Conservation (phyloP, 2,888 invertebrate species). For the Spisula subtruncata region DNA sequence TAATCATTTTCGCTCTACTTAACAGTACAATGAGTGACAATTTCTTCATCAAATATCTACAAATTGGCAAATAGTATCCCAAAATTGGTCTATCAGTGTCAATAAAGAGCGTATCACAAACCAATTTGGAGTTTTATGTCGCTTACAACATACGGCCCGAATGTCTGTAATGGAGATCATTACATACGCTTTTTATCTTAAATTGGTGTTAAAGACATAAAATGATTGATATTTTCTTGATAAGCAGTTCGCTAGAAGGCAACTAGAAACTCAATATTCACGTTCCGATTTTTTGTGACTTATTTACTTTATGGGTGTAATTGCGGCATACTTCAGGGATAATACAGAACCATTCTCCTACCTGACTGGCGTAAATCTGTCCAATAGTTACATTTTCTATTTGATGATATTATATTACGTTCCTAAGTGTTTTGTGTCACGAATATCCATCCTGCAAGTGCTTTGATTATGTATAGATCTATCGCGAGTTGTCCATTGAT, state of each 20-base stretch:
- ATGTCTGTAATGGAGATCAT: not conserved
- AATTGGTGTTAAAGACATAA: not conserved
- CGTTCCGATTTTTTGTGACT: not conserved
- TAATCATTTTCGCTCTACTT: not conserved
- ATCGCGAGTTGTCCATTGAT: too few species aligned
- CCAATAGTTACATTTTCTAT: too few species aligned
- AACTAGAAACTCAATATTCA: not conserved
- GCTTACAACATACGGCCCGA: not conserved
- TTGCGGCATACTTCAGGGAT: too few species aligned
- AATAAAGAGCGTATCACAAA: not conserved
- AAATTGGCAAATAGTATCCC: not conserved
- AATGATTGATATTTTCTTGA: not conserved
- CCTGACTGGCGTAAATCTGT: too few species aligned
- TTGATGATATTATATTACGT: too few species aligned
- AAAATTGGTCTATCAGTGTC: not conserved
- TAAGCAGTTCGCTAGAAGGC: not conserved
- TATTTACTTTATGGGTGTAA: too few species aligned
- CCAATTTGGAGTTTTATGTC: not conserved
- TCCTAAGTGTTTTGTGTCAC: too few species aligned
- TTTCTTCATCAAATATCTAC: not conserved
- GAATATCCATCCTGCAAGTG: too few species aligned
- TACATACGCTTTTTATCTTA: not conserved
- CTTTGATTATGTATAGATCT: too few species aligned
- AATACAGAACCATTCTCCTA: too few species aligned
- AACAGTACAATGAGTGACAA: not conserved